Evolutionary conservation across 2,888 invertebrate species (phyloP), one percentile per base, ranked within the genome.

Genomic region (Cabera pusaria): DNA sequence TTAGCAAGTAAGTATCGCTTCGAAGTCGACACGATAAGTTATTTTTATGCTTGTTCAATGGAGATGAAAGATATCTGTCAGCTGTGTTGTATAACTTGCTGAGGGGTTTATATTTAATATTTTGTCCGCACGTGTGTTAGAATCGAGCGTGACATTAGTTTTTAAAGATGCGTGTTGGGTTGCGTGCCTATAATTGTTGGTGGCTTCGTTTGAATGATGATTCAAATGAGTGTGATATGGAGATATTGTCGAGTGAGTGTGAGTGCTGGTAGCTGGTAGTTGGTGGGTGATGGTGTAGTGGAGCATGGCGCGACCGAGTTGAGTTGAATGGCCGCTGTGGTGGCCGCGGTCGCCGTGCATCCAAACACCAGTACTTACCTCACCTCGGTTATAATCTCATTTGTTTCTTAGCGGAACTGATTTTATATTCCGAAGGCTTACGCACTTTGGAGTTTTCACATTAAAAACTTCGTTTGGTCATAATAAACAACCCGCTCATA

Each of bases 241-340:
- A 46, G 45, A 38, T 31, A 41, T 48, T 35, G 44, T 44, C 28
- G 36, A 29, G 38, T 37, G 35, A 35, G 25, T 14, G 14, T 27
- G 22, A 5, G 38, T 29, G 37, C n/a, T n/a, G 7, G 22, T 49
- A 20, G 19, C 34, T 22, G 31, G 41, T 28, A 32, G 21, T 32
- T 29, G 35, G 25, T 44, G 34, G 38, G 38, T 27, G 39, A 41
- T 36, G 44, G 49, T 44, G 49, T 46, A 50, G 48, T 54, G 62
- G 61, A 62, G 65, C 59, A 50, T 55, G 56, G 21, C 26, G 63
- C 66, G 72, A 66, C 70, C 69, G 67, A 67, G 65, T 56, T 53
- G 83, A 74, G 87, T 87, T 86, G 85, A 87, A 86, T 75, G 85
- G 62, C 86, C 86, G 76, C 68, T 58, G 64, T 64, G 44, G 56